Conservation (phyloP, 2,113 vertebrate genomes). For the Chlorodrepanis virens region DNA sequence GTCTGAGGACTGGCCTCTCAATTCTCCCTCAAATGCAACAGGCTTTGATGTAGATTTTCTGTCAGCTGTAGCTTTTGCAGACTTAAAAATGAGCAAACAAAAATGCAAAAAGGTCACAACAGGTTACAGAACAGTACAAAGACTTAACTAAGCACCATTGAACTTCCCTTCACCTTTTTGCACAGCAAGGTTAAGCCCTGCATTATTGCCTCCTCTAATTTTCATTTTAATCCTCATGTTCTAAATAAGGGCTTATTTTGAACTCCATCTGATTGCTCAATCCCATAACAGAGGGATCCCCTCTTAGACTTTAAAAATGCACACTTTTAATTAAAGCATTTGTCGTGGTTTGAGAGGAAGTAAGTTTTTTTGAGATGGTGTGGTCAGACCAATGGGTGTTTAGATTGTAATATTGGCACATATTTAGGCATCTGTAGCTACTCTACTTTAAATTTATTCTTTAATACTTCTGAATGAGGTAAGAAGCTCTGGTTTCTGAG, state of each 20-base stretch:
- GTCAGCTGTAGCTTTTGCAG: slow-evolving; percentile 90
- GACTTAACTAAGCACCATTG: neutral
- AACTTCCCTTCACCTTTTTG: neutral
- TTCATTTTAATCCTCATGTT: neutral
- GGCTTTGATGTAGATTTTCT: slow-evolving; percentile 85
- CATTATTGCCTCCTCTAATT: neutral
- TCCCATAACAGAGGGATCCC: neutral
- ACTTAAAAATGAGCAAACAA: slow-evolving; percentile 72
- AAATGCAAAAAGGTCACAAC: neutral
- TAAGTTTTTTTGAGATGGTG: no score
- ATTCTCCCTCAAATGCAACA: slow-evolving; percentile 84
- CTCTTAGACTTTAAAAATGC: neutral
- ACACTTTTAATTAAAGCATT: neutral
- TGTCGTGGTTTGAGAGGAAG: no score
- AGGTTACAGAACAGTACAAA: neutral
- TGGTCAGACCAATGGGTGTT: no score
- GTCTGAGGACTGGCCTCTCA: slow-evolving; percentile 81
- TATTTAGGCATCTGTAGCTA: neutral
- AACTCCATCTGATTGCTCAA: neutral
- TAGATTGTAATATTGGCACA: no score
- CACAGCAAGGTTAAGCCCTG: neutral
- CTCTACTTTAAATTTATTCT: neutral
- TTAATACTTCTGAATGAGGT: neutral
- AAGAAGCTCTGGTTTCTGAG: neutral
- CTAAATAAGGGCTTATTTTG: neutral